Base-by-base conservation (phyloP, 2,113 vertebrate species). In the Coturnix japonica region DNA sequence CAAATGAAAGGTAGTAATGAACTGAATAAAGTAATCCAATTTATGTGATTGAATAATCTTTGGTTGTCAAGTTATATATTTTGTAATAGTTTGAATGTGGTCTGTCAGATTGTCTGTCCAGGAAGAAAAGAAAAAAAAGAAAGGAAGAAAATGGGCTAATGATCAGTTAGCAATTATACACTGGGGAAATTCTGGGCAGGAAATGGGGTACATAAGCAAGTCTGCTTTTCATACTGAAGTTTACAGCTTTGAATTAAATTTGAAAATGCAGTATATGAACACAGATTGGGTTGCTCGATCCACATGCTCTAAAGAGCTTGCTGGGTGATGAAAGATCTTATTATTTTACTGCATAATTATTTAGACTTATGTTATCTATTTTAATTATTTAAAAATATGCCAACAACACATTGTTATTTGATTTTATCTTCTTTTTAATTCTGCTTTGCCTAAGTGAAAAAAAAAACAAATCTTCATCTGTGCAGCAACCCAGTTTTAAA, bases 41-140 rank as follows among this genome's bases (percentile, higher is more conserved):
- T 53, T 73, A 35, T 66, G 35, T 63, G 82, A 94, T 35, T 80
- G 61, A 95, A 80, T 77, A 90, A 71, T 91, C 26, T 70, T 84
- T 57, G 13, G 13, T 75, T 87, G 56, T 66, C 82, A 76, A 70
- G 37, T 60, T 83, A 31, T 13, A 23, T 30, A 41, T 9, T 90
- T 88, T 91, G 51, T 61, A 30, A 83, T 85, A 90, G 31, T 60
- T 43, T 83, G 41, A 85, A 80, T 66, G 33, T 53, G 22, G 25
- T 74, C 28, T 83, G 64, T 81, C 51, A 91, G 44, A 83, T 73
- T 59, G 46, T 77, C 88, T 37, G 77, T 11, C 28, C 21, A 74
- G 47, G 43, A 94, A 86, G 37, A 74, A 74, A 90, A 85, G n/a
- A n/a, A n/a, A n/a, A n/a, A n/a, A n/a, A n/a, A n/a, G n/a, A n/a